Base-by-base conservation (phyloP, 2,797 vertebrate genomes). In the Hydrocynus forskahlii region DNA sequence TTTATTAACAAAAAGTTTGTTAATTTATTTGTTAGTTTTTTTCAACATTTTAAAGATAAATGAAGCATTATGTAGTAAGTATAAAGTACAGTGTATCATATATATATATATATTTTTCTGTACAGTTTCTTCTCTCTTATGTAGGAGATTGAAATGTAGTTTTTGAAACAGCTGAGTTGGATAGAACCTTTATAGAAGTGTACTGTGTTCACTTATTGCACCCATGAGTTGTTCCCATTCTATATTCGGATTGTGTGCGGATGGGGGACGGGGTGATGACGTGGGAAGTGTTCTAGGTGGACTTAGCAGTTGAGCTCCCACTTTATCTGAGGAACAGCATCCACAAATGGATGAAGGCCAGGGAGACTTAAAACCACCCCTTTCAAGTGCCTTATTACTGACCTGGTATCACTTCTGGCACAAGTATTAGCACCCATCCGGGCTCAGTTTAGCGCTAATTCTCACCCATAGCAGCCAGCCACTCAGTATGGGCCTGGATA, bases 361-460 rank as follows among this genome's bases (percentile, higher is more conserved):
- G 62, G 23, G 25, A 7, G 60, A 13, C 25, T 9, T 3, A 8
- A 3, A 38, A 10, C 59, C 9, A 72, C 87, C 86, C 90, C 89
- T 89, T 88, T 88, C 23, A 66, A 60, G 40, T 73, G 75, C 40
- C 25, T 68, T 35, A 45, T n/a, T 19, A 78, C 54, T 43, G 70
- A 59, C 86, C 91, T 92, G 91, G 89, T 92, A 91, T 90, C 91
- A 89, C 87, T 84, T 89, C 86, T 86, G 79, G 83, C 79, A 81
- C 38, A 76, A 50, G 80, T 67, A 84, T 91, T 87, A 92, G 83
- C 79, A 23, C 84, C 29, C 60, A 8, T n/a, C 19, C 55, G 5
- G 23, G 78, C 85, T 87, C 88, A 79, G 68, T 78, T 54, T 1
- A 16, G 57, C 6, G 52, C 19, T 86, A 78, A 81, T 82, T 87